phyloP scores from a whole-genome alignment of 1,140 invertebrate species.

The Pinna nobilis region DNA sequence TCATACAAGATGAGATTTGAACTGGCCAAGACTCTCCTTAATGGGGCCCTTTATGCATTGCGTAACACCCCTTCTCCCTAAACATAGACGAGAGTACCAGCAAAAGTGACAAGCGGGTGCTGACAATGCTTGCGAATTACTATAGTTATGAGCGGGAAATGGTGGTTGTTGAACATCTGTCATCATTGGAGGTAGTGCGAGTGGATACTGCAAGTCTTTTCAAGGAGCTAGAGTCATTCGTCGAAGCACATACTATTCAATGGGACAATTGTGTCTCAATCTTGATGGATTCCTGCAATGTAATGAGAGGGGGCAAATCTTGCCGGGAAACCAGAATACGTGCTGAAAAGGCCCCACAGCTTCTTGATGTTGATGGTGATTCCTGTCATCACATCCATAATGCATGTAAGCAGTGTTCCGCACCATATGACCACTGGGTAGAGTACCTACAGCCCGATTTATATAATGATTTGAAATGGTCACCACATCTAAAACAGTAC shows the following conservation, averaged over 20 bases:
- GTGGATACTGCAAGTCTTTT: constrained; percentile 39
- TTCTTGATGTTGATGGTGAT: constrained; percentile 64
- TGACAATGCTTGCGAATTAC: constrained; percentile 46
- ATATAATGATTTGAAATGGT: constrained; percentile 57
- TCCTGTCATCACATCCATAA: no score
- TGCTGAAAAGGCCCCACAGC: constrained; percentile 44
- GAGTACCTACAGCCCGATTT: constrained; percentile 47
- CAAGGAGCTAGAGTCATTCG: constrained; percentile 30
- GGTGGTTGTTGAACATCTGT: constrained; percentile 25
- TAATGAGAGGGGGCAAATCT: constrained; percentile 57
- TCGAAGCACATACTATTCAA: constrained; percentile 38
- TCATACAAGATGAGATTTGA: constrained; percentile 45
- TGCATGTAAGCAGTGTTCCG: constrained; percentile 52
- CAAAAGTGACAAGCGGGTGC: constrained; percentile 26
- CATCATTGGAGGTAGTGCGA: constrained; percentile 12
- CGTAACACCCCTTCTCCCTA: constrained; percentile 37
- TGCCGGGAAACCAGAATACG: constrained; percentile 51
- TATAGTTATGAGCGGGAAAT: not conserved
- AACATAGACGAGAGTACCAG: constrained; percentile 58
- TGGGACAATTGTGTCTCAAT: no score
- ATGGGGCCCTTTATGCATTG: constrained; percentile 9
- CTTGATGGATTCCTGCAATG: no score
- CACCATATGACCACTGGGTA: constrained; percentile 44
- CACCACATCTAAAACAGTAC: constrained; percentile 33
- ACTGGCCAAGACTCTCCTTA: constrained; percentile 24